Evolutionary conservation across 2,888 invertebrate species (phyloP).

Genomic region (Apodemia zela): DNA sequence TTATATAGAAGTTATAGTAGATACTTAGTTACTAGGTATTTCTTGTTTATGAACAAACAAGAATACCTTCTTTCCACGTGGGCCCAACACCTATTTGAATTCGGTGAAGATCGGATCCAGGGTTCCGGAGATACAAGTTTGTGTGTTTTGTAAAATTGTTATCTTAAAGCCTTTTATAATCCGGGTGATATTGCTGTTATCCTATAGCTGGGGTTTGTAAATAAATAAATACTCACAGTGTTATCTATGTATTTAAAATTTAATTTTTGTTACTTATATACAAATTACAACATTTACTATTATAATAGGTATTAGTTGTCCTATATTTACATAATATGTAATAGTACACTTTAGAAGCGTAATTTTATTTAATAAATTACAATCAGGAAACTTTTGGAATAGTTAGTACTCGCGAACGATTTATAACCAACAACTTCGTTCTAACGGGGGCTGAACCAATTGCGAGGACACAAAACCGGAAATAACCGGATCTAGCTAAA

Average conservation of each 20-base stretch:
- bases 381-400: conserved; percentile 72
- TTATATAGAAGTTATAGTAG: too few species aligned
- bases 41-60: too few species aligned
- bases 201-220: conserved; percentile 31
- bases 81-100: too few species aligned
- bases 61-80: too few species aligned
- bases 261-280: conserved; percentile 80
- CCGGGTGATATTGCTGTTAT: conserved; percentile 41
- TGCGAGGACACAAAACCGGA: conserved; percentile 26
- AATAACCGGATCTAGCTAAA: conserved; percentile 30
- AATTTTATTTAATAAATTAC: conserved; percentile 69
- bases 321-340: conserved; percentile 75
- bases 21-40: too few species aligned
- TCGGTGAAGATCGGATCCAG: too few species aligned
- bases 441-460: conserved; percentile 47
- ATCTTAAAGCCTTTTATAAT: too few species aligned
- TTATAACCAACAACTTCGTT: conserved; percentile 51
- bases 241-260: conserved; percentile 81
- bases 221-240: conserved; percentile 60
- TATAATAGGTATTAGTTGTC: conserved; percentile 75
- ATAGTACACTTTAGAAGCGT: conserved; percentile 79
- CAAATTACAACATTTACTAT: conserved; percentile 81
- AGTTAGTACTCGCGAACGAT: conserved; percentile 53
- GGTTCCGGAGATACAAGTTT: too few species aligned
- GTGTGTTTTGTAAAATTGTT: too few species aligned